Conservation (phyloP, 2,113 vertebrate genomes). For the Pterophyllum scalare region DNA sequence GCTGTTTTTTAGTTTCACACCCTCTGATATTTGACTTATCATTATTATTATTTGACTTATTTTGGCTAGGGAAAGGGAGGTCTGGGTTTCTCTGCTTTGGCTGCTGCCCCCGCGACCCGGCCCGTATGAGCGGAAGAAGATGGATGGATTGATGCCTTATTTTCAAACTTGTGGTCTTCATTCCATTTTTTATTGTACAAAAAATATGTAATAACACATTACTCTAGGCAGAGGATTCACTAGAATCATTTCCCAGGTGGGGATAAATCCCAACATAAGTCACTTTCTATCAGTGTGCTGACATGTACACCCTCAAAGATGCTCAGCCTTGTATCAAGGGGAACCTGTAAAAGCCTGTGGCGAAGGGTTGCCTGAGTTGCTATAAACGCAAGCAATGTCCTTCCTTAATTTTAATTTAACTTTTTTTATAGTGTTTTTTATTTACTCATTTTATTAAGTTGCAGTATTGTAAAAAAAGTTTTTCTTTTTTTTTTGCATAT, state of each 20-base stretch:
- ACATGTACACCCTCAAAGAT: background rate
- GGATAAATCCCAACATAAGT: background rate
- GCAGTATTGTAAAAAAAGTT: too few species aligned
- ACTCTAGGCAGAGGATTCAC: background rate
- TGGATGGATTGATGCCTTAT: too few species aligned
- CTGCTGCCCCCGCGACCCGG: too few species aligned
- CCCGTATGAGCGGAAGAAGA: too few species aligned
- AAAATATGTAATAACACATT: background rate
- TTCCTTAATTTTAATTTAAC: too few species aligned
- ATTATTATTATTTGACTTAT: background rate
- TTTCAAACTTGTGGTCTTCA: background rate
- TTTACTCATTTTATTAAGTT: too few species aligned
- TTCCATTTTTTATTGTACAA: background rate
- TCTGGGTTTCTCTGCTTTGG: too few species aligned
- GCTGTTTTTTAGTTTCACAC: background rate
- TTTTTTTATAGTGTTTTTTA: too few species aligned
- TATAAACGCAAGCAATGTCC: too few species aligned
- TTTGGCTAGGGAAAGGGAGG: too few species aligned
- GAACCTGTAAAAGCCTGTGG: background rate
- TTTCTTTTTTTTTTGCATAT: too few species aligned
- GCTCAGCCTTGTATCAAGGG: background rate
- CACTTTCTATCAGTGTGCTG: background rate
- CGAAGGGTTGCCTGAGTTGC: too few species aligned
- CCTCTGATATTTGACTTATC: background rate
- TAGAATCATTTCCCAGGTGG: background rate